These are phyloP conservation scores for Sinodicranocentrus sp. DNA, from an alignment of 2,888 invertebrate genomes.

Conservation along the genomic window DNA sequence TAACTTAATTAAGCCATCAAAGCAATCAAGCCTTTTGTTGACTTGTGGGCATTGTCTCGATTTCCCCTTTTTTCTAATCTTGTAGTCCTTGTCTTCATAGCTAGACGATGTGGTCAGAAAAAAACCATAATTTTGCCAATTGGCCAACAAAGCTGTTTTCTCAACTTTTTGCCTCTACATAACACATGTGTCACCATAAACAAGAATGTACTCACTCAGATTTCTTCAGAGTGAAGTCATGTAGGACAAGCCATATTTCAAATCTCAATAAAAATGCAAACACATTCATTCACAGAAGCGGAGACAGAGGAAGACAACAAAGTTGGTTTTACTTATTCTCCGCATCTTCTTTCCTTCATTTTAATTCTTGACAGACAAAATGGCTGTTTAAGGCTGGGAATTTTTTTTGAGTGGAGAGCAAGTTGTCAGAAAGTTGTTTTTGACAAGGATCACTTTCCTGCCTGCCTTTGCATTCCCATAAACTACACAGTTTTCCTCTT, in stretches of 20 bases:
- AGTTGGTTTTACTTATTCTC: neutral
- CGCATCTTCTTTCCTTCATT: constrained; percentile 12
- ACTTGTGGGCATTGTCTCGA: constrained; percentile 12
- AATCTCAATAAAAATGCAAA: constrained; percentile 37
- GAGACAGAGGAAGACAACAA: constrained; percentile 21
- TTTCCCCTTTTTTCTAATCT: neutral
- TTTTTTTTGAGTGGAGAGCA: constrained; percentile 18
- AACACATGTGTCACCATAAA: constrained; percentile 13
- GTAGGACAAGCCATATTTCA: constrained; percentile 23
- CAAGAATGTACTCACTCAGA: constrained; percentile 3
- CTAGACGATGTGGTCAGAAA: constrained; percentile 7
- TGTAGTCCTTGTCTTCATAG: neutral
- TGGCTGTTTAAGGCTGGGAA: constrained; percentile 33
- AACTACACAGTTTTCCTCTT: constrained; percentile 23
- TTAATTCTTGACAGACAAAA: constrained; percentile 43
- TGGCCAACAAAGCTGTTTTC: constrained; percentile 23
- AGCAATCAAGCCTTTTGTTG: constrained; percentile 31
- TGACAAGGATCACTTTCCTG: constrained; percentile 29
- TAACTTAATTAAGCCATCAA: constrained; percentile 36
- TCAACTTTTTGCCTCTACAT: neutral
- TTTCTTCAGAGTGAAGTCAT: constrained; percentile 11
- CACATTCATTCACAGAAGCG: neutral
- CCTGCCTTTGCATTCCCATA: constrained; percentile 20
- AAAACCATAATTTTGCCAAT: constrained; percentile 26
- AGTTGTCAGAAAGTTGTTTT: constrained; percentile 38